A percentile compares a stretch with the other conserved stretches of the same genome.
Evolutionary conservation across 2,797 vertebrate species (phyloP).

Genomic region (Graptemys geographica): DNA sequence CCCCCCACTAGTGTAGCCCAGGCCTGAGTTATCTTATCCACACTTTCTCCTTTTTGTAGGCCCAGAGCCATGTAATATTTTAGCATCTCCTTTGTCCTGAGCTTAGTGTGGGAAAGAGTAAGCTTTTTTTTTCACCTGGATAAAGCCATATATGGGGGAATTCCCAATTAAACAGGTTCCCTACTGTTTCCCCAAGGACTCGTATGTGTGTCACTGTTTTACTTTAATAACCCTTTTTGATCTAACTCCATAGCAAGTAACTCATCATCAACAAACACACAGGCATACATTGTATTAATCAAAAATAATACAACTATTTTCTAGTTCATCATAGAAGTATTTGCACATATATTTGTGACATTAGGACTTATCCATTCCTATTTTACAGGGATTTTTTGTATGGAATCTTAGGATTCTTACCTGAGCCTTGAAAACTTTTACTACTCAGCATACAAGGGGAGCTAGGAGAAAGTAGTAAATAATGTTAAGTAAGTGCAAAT

Average conservation of each 20-base stretch:
- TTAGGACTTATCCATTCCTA: neutral
- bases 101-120: neutral
- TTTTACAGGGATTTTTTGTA: neutral
- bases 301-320: rapidly evolving
- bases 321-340: neutral
- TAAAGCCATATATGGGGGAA: neutral
- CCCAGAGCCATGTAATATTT: neutral
- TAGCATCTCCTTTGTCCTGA: neutral
- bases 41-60: neutral
- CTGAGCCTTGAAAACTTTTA: slow-evolving; percentile 27
- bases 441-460: neutral
- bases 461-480: slow-evolving; percentile 63
- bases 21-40: neutral
- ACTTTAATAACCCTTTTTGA: neutral
- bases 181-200: neutral
- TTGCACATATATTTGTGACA: neutral
- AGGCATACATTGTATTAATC: neutral
- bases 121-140: neutral
- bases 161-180: neutral
- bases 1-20: no score
- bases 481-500: slow-evolving; percentile 13
- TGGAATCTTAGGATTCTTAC: slow-evolving; percentile 63
- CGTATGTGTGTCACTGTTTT: neutral
- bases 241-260: neutral
- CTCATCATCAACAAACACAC: rapidly evolving